These are phyloP conservation scores for Pocillopora meandrina DNA, from an alignment of 92 coral and sea anemone genomes.

Conservation along the genomic window DNA sequence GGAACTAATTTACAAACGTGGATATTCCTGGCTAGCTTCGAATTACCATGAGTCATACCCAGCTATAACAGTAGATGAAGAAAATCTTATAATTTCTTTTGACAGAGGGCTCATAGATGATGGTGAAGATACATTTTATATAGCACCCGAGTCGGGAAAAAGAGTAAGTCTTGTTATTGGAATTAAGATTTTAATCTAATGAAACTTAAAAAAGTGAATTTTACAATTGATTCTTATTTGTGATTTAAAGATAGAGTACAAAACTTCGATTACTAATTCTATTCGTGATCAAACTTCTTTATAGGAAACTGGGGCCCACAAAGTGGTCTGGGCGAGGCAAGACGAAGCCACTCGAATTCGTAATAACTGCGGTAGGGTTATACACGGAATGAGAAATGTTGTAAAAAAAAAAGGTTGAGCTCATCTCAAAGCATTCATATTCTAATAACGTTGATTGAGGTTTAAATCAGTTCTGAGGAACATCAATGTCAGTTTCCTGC, in stretches of 20 bases:
- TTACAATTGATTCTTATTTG: background rate
- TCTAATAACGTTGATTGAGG: too few relatives aligned
- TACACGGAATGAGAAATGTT: background rate
- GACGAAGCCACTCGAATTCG: slow-evolving; percentile 4
- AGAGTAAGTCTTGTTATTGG: background rate
- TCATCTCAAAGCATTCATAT: background rate
- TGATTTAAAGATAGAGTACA: background rate
- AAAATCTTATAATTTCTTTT: background rate
- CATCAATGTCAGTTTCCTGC: too few relatives aligned
- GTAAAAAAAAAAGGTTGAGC: background rate
- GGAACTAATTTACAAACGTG: background rate
- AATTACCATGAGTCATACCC: too few relatives aligned
- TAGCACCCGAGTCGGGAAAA: slow-evolving; percentile 16
- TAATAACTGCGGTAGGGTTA: slow-evolving; percentile 20
- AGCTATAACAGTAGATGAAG: too few relatives aligned
- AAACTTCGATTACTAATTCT: background rate
- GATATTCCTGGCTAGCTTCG: too few relatives aligned
- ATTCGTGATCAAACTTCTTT: background rate
- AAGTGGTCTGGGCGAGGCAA: slow-evolving; percentile 16
- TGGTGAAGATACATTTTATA: slow-evolving; percentile 33
- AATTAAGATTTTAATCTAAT: background rate
- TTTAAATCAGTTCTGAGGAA: too few relatives aligned
- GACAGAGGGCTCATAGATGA: slow-evolving; percentile 32
- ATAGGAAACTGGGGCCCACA: slow-evolving; percentile 25
- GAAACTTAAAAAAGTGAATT: background rate